Conservation (phyloP, 2,888 invertebrate species). For the Strigamia maritima region DNA sequence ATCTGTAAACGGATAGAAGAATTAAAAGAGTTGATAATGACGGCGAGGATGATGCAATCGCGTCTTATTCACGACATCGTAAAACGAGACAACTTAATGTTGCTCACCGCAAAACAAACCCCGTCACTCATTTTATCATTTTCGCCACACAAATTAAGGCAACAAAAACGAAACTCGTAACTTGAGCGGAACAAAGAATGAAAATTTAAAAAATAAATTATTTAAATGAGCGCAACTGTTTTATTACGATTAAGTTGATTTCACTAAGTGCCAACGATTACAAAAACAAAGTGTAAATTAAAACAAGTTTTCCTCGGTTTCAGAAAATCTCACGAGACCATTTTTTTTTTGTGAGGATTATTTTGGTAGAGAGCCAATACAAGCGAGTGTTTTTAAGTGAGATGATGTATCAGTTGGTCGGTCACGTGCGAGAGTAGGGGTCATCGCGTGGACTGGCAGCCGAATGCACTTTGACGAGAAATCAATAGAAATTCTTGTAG, state of each 20-base stretch:
- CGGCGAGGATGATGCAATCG: not conserved
- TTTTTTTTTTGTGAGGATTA: not conserved
- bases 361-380: conserved; percentile 23
- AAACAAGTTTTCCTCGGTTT: not conserved
- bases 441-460: conserved; percentile 31
- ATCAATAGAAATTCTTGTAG: conserved; percentile 32
- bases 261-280: not conserved
- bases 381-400: conserved; percentile 31
- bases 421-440: conserved; percentile 25
- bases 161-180: not conserved
- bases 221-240: no score
- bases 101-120: conserved; percentile 22
- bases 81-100: conserved; percentile 29
- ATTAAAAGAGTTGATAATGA: not conserved
- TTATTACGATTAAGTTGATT: not conserved
- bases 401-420: conserved; percentile 26
- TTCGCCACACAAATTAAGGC: conserved; percentile 18
- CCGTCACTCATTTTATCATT: conserved; percentile 27
- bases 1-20: not conserved
- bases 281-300: not conserved
- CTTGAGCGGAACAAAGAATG: not conserved
- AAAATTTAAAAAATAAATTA: not conserved
- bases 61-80: conserved; percentile 29
- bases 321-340: not conserved
- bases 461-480: conserved; percentile 22